phyloP scores from a whole-genome alignment of 2,888 invertebrate species.

The Criorhina ranunculi region DNA sequence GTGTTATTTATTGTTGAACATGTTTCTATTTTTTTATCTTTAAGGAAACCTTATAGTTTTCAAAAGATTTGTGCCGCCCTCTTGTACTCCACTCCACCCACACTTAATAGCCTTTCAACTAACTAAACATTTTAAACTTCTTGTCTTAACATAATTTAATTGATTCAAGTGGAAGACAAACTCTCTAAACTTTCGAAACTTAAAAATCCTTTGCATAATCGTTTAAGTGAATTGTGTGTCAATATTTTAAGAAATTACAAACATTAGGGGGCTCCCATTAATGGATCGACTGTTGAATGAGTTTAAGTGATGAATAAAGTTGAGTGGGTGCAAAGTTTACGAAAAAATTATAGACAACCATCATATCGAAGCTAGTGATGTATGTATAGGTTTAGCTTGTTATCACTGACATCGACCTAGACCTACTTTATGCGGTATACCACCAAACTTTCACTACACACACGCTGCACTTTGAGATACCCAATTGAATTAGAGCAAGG shows the following conservation, averaged over 20 bases:
- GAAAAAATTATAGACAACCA: no score
- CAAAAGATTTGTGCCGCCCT: background rate
- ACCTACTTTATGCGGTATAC: background rate
- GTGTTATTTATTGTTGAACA: no score
- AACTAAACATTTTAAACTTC: slow-evolving; percentile 31
- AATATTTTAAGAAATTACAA: slow-evolving; percentile 28
- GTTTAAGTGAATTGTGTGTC: slow-evolving; percentile 39
- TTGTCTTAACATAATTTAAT: slow-evolving; percentile 28
- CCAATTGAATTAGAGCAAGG: slow-evolving; percentile 7
- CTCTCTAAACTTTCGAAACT: background rate
- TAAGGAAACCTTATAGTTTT: no score
- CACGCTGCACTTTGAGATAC: slow-evolving; percentile 4
- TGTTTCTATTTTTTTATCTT: background rate
- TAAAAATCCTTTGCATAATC: slow-evolving; percentile 48
- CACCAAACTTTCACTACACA: background rate
- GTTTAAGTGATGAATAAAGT: background rate
- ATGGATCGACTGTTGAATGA: slow-evolving; percentile 12
- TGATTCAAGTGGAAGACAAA: slow-evolving; percentile 5
- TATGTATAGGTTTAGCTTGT: background rate
- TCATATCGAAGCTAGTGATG: no score
- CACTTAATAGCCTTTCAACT: slow-evolving; percentile 24
- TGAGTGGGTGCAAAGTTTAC: background rate
- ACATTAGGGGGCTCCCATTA: slow-evolving; percentile 10
- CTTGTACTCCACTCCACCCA: background rate
- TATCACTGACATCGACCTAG: background rate